Percentiles rank a stretch among this genome's conserved stretches.
These are phyloP conservation scores for Sebastes iracundus DNA, from an alignment of 2,797 vertebrate species.

Conservation along the genomic window DNA sequence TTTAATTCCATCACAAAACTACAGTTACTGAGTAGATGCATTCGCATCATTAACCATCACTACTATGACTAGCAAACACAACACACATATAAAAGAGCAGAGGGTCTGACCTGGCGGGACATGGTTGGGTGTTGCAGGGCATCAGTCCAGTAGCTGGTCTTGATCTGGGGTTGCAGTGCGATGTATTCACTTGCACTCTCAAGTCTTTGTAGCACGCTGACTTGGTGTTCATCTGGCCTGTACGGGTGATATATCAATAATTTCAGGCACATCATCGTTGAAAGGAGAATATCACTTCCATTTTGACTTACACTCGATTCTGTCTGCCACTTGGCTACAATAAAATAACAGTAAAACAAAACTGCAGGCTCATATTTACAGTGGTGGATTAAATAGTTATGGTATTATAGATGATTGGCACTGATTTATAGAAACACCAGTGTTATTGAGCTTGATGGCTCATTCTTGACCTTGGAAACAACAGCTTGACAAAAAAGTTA, in stretches of 20 bases:
- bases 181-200: slow-evolving; percentile 84
- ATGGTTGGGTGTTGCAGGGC: slow-evolving; percentile 86
- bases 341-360: not conserved
- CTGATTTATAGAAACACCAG: not conserved
- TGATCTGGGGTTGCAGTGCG: slow-evolving; percentile 84
- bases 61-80: not conserved
- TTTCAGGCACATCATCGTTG: not conserved
- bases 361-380: not conserved
- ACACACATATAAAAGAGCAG: not conserved
- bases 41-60: not conserved
- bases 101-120: slow-evolving; percentile 80
- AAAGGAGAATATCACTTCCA: not conserved
- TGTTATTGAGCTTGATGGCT: not conserved
- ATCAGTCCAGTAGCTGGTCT: slow-evolving; percentile 80
- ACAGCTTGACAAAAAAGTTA: not conserved
- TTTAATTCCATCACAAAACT: not conserved
- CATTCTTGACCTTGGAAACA: not conserved
- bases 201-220: slow-evolving; percentile 87
- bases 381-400: not conserved
- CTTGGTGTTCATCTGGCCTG: slow-evolving; percentile 88
- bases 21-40: not conserved
- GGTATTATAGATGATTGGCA: not conserved
- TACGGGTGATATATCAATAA: not conserved
- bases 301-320: not conserved
- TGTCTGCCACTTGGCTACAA: not conserved